phyloP scores from a whole-genome alignment of 1,140 invertebrate genomes.

The Diachasmimorpha longicaudata region DNA sequence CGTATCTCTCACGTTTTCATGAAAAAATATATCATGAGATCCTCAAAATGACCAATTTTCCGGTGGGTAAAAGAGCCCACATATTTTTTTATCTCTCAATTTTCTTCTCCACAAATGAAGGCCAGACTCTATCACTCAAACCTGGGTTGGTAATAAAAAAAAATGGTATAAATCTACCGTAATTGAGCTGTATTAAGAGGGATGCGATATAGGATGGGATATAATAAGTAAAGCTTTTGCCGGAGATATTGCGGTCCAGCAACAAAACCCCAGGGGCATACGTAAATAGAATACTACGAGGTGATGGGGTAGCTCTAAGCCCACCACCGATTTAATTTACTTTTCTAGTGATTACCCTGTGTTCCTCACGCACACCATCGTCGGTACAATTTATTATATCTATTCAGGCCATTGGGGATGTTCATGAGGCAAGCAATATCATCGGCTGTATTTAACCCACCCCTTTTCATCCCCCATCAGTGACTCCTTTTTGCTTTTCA shows the following conservation, averaged over 20 bases:
- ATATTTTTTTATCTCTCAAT: not conserved
- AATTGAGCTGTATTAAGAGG: not conserved
- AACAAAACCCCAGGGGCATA: not conserved
- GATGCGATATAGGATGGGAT: not conserved
- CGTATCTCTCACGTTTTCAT: too few species aligned
- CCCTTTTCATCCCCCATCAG: too few species aligned
- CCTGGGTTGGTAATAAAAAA: not conserved
- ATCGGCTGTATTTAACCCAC: too few species aligned
- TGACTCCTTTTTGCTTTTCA: not conserved
- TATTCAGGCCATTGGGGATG: not conserved
- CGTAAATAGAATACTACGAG: not conserved
- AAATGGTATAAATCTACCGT: not conserved
- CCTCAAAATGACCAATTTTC: too few species aligned
- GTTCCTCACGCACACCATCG: not conserved
- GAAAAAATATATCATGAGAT: too few species aligned
- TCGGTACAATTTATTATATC: not conserved
- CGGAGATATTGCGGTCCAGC: not conserved
- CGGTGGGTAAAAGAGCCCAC: not conserved
- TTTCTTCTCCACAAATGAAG: not conserved
- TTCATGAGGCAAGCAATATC: not conserved
- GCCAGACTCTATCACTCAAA: not conserved
- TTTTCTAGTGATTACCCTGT: not conserved
- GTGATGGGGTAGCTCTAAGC: not conserved
- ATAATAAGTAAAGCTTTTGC: not conserved
- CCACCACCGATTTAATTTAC: constrained; percentile 2